Percentiles rank a stretch among this genome's conserved stretches.
Conservation (phyloP, 2,888 invertebrate genomes). For the Polyploca ridens region DNA sequence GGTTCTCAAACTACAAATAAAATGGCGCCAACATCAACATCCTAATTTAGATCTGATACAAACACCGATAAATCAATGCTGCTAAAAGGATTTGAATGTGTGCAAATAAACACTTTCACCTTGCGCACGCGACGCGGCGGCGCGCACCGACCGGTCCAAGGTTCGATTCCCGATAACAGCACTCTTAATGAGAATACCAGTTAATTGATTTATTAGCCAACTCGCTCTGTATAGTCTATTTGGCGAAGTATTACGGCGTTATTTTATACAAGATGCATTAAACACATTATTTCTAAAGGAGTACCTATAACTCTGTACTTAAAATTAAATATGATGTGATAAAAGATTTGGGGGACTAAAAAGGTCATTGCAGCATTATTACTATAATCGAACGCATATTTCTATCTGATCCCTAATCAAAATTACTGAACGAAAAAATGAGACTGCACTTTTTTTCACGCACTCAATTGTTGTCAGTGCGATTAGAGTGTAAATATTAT, state of each 20-base stretch:
- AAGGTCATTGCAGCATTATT: no score
- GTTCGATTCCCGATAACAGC: conserved; percentile 79
- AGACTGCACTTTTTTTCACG: no score
- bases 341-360: no score
- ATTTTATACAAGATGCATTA: not conserved
- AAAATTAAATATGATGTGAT: not conserved
- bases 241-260: conserved; percentile 7
- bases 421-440: no score
- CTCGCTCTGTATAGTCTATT: conserved; percentile 34
- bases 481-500: no score
- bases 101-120: conserved; percentile 74
- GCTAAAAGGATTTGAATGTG: conserved; percentile 41
- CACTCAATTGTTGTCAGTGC: no score
- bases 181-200: conserved; percentile 75
- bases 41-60: not conserved
- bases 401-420: no score
- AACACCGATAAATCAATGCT: conserved; percentile 37
- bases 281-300: no score
- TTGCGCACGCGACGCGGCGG: conserved; percentile 64
- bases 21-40: conserved; percentile 14
- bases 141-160: conserved; percentile 57
- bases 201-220: conserved; percentile 72
- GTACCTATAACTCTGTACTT: not conserved
- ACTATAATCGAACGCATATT: no score
- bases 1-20: conserved; percentile 9